These are phyloP conservation scores for Theonella swinhoei DNA, from an alignment of 37 sponge, comb jelly and placozoan genomes.

Conservation along the genomic window DNA sequence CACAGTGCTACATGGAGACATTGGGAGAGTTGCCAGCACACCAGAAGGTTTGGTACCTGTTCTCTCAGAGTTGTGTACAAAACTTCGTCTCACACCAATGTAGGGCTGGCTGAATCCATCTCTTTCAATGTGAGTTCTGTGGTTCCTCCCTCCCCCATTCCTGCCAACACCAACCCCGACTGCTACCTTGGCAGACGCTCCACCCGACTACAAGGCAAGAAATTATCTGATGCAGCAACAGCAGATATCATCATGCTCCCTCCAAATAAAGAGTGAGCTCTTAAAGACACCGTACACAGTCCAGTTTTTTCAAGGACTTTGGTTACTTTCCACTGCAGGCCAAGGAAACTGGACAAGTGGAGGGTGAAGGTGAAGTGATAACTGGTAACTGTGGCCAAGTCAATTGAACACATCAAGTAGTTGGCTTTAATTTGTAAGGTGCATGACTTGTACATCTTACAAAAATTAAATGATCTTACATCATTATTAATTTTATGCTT, in stretches of 20 bases:
- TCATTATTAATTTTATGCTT: too few relatives aligned
- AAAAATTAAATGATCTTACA: too few relatives aligned
- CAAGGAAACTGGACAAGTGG: constrained; percentile 27
- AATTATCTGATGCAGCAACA: not conserved
- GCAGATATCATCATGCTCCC: not conserved
- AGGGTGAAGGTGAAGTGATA: constrained; percentile 22
- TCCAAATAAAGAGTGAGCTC: not conserved
- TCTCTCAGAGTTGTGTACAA: not conserved
- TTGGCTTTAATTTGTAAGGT: too few relatives aligned
- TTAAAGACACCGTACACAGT: not conserved
- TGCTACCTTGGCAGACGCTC: not conserved
- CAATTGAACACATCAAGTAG: too few relatives aligned
- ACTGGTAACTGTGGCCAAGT: too few relatives aligned
- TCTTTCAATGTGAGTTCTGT: constrained; percentile 60
- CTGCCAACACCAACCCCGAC: constrained; percentile 7
- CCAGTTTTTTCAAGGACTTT: not conserved
- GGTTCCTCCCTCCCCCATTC: constrained; percentile 67
- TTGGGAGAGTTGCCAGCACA: constrained; percentile 52
- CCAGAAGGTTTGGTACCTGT: constrained; percentile 28
- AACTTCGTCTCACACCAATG: not conserved
- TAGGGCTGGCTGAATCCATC: constrained; percentile 54
- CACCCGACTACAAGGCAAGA: too few relatives aligned
- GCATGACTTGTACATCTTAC: too few relatives aligned
- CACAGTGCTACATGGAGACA: not conserved
- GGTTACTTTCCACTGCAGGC: not conserved